Conservation (phyloP, 2,888 invertebrate genomes). For the Abrostola tripartita region DNA sequence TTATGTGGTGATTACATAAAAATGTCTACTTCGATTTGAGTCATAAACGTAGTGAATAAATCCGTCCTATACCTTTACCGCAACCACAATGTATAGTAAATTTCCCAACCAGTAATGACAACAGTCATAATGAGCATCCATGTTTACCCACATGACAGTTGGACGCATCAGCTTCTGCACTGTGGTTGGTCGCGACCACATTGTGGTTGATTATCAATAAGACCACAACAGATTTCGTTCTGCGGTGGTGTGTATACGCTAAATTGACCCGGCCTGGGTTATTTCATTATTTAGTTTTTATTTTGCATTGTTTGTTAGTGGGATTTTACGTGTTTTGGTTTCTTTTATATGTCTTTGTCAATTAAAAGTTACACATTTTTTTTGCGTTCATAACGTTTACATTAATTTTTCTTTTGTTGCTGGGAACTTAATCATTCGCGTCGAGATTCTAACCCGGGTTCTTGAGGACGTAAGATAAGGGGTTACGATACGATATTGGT, state of each 20-base stretch:
- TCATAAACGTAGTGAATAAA: too few species aligned
- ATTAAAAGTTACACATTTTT: too few species aligned
- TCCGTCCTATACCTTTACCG: too few species aligned
- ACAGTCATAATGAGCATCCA: background rate
- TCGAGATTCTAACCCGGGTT: too few species aligned
- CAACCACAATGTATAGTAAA: background rate
- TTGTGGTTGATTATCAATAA: constrained; percentile 47
- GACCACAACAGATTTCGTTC: constrained; percentile 40
- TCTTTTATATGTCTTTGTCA: too few species aligned
- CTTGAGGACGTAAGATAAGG: too few species aligned
- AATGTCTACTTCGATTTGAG: too few species aligned
- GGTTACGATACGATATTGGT: too few species aligned
- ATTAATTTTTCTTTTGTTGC: too few species aligned
- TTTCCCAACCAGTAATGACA: background rate
- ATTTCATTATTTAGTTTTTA: constrained; percentile 8
- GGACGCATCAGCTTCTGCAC: constrained; percentile 25
- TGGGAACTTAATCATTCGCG: too few species aligned
- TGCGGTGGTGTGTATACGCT: constrained; percentile 22
- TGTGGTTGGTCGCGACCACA: constrained; percentile 16
- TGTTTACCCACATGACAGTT: constrained; percentile 28
- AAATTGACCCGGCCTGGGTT: constrained; percentile 14
- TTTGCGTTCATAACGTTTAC: too few species aligned
- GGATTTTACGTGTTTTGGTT: background rate
- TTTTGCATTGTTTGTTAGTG: background rate
- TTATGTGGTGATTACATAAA: too few species aligned